These are phyloP conservation scores for Fistularia tabacaria DNA, from an alignment of 2,797 vertebrate genomes.

Conservation along the genomic window DNA sequence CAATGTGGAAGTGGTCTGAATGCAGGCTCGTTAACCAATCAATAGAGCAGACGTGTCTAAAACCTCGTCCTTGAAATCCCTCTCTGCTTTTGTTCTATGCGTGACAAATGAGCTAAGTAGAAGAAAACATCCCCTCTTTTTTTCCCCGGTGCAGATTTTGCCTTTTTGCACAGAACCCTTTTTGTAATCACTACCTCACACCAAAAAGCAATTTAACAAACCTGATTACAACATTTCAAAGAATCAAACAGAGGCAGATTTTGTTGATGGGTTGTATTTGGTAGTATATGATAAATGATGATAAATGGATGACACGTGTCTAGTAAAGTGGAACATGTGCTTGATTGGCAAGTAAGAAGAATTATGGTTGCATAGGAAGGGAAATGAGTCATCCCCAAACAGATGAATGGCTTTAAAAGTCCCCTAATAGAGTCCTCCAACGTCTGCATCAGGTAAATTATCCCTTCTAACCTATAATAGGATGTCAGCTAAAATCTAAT, in stretches of 20 bases:
- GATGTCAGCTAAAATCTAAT: conserved; percentile 37
- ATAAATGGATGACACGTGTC: conserved; percentile 17
- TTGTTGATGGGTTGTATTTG: conserved; percentile 28
- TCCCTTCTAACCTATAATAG: conserved; percentile 50
- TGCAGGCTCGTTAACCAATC: conserved; percentile 74
- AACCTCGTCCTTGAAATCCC: conserved; percentile 68
- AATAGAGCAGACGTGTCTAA: conserved; percentile 73
- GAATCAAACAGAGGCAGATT: conserved; percentile 32
- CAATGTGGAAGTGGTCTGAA: conserved; percentile 69
- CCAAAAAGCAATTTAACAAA: conserved; percentile 50
- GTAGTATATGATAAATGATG: conserved; percentile 33
- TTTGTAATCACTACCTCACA: conserved; percentile 43
- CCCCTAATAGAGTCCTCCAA: conserved; percentile 40
- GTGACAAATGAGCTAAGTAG: conserved; percentile 67
- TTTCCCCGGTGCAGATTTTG: conserved; percentile 11
- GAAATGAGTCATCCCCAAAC: conserved; percentile 54
- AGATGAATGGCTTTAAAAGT: conserved; percentile 48
- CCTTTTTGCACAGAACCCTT: conserved; percentile 6
- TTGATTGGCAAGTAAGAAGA: conserved; percentile 47
- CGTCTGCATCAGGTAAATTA: conserved; percentile 51
- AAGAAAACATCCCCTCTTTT: conserved; percentile 40
- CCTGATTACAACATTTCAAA: conserved; percentile 47
- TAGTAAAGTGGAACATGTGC: conserved; percentile 48
- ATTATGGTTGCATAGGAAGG: conserved; percentile 39
- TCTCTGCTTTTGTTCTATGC: conserved; percentile 63